A percentile compares a stretch with the other conserved stretches of the same genome.
phyloP scores from a whole-genome alignment of 2,797 vertebrate species.

The Bryconaethiops microstoma region DNA sequence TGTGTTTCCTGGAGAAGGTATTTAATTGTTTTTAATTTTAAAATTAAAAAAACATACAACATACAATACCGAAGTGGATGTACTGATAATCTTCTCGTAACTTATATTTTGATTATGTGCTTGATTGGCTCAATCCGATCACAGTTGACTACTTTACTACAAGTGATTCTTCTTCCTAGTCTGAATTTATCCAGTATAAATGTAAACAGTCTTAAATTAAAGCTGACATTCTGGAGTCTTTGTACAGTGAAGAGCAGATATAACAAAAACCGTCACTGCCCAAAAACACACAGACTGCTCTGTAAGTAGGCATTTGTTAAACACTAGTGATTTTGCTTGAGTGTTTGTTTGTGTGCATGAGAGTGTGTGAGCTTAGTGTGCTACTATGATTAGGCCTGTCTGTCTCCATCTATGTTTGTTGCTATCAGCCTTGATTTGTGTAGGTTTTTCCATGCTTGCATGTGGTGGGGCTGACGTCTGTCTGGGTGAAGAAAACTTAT shows the following conservation, averaged over 20 bases:
- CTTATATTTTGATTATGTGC: too few relatives aligned
- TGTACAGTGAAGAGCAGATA: not conserved
- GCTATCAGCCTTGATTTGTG: constrained; percentile 27
- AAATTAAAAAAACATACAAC: too few relatives aligned
- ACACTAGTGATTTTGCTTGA: constrained; percentile 14
- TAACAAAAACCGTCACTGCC: not conserved
- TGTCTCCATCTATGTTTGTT: constrained; percentile 59
- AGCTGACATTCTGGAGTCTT: not conserved
- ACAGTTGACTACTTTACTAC: not conserved
- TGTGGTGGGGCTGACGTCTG: constrained; percentile 23
- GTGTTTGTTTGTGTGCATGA: constrained; percentile 26
- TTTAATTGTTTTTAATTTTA: too few relatives aligned
- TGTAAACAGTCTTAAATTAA: not conserved
- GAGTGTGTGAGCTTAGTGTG: constrained; percentile 9
- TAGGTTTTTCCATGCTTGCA: not conserved
- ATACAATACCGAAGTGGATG: not conserved
- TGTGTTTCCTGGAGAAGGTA: too few relatives aligned
- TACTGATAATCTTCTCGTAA: not conserved
- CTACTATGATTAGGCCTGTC: constrained; percentile 46
- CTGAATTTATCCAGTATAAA: not conserved
- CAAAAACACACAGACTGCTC: not conserved
- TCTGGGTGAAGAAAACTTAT: constrained; percentile 35
- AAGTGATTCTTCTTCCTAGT: not conserved
- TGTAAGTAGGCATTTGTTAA: not conserved
- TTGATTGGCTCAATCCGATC: not conserved